Base-by-base conservation (phyloP, 1,140 invertebrate species). In the Bombus vancouverensis region DNA sequence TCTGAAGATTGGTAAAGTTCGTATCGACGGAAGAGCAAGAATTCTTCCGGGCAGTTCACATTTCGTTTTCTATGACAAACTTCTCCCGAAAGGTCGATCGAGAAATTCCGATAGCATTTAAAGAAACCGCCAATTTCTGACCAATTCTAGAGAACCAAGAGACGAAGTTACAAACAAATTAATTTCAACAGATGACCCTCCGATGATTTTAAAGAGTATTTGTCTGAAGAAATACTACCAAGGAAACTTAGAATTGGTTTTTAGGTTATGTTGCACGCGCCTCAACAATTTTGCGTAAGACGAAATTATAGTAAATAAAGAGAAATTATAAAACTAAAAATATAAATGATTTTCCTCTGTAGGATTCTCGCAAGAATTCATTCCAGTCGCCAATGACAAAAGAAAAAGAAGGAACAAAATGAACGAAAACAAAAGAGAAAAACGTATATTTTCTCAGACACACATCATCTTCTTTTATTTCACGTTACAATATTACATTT, bases 391-490 rank as follows among this genome's bases (percentile, higher is more conserved):
- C 39, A 25, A 81, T 37, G 22, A 65, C 6, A 22, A 22, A 75
- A 47, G 25, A 78, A 81, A 81, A 53, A 18, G 72, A 86, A 81
- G 28, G 71, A 83, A 81, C 75, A 65, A 62, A 88, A 62, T 53
- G 13, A 86, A 89, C 83, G 66, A 37, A 88, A 89, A 78, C 15
- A 47, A 80, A 79, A 44, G 32, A 32, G 13, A 88, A 39, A 74
- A 75, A 25, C 5, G 9, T 39, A 42, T 62, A 37, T 80, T 71
- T 83, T 80, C 62, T 71, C 77, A 88, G 57, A 87, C 81, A 86
- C 86, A 87, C 80, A 83, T 85, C 44, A 79, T 88, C 0, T 87
- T 88, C 72, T 90, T 89, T 82, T 91, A 88, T 91, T 89, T 88
- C 85, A 78, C 66, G 57, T 88, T 91, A 83, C 80, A 91, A 80